Percentiles rank a stretch among this genome's conserved stretches.
phyloP scores from a whole-genome alignment of 2,113 vertebrate genomes.

The Rhizomys pruinosus region DNA sequence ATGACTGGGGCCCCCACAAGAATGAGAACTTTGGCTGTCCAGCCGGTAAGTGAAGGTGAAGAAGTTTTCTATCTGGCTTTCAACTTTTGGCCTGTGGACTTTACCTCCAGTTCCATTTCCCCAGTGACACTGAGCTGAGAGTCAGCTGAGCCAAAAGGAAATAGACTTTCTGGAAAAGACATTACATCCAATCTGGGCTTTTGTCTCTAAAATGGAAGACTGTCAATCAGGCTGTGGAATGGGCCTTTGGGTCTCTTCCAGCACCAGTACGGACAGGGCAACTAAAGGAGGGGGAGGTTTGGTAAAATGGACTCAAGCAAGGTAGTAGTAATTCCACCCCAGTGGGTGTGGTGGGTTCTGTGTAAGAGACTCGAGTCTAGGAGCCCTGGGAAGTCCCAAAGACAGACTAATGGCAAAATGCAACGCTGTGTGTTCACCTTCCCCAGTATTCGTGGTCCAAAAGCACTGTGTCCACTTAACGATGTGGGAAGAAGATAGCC shows the following conservation, averaged over 20 bases:
- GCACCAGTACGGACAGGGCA: rapidly evolving
- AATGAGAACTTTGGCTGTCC: not conserved
- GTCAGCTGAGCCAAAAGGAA: rapidly evolving
- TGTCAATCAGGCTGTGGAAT: rapidly evolving
- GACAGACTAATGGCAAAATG: not conserved
- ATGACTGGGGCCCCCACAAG: not conserved
- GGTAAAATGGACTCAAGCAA: rapidly evolving
- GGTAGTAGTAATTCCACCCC: rapidly evolving
- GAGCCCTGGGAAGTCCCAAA: rapidly evolving
- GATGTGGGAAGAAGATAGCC: rapidly evolving
- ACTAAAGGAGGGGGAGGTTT: not conserved
- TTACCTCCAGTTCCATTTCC: not conserved
- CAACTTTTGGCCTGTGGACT: rapidly evolving
- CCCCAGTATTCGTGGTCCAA: not conserved
- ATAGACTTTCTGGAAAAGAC: not conserved
- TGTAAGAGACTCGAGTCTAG: not conserved
- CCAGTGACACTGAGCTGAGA: rapidly evolving
- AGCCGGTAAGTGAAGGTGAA: rapidly evolving
- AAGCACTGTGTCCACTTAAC: rapidly evolving
- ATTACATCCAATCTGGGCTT: rapidly evolving
- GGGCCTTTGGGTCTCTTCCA: not conserved
- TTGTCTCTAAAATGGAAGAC: not conserved
- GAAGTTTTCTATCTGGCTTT: rapidly evolving
- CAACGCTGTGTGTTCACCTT: rapidly evolving
- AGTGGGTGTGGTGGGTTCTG: not conserved